Evolutionary conservation across 2,113 vertebrate species (phyloP), one percentile per base, ranked within the genome.

Genomic region (Gavialis gangeticus): DNA sequence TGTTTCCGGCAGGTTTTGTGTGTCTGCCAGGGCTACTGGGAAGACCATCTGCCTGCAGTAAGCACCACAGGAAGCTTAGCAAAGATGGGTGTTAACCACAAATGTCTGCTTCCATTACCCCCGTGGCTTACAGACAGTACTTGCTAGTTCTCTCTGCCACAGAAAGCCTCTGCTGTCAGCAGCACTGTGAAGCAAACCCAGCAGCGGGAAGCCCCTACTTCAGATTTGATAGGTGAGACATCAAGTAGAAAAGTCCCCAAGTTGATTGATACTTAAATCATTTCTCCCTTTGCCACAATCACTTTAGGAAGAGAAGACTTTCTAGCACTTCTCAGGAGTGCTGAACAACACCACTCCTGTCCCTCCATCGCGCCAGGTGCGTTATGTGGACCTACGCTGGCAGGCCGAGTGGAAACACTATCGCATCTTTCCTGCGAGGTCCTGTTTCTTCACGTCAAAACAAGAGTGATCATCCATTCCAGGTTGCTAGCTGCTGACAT

Each of bases 161-260:
- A 57, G 85, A 80, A 75, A 16, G 60, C 13, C 79, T 19, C 25
- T 2, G 77, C 0, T 8, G 34, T 28, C 75, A 30, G 78, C 80
- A 18, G 28, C 21, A 89, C 0, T 19, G 24, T 28, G 54, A 22
- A 63, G 54, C 80, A 46, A 83, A 18, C 58, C 5, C 2, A 63
- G 88, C 28, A 18, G 79, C 24, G 80, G 83, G 87, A 82, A 59
- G 18, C 81, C 58, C 85, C 66, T 91, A 76, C 79, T 6, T 79
- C 79, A 18, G 73, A 56, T 75, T 91, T 28, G 67, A 1, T 28
- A 46, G 79, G 62, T 14, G 60, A 37, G 13, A 37, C 1, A 28
- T 4, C 75, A 92, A 91, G 75, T 46, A 56, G 12, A 27, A 30
- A 21, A 55, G 56, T 78, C 84, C 89, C 8, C 54, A 79, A 55